Base-by-base conservation (phyloP, 2,888 invertebrate species). In the Flabesymbios commensalis region DNA sequence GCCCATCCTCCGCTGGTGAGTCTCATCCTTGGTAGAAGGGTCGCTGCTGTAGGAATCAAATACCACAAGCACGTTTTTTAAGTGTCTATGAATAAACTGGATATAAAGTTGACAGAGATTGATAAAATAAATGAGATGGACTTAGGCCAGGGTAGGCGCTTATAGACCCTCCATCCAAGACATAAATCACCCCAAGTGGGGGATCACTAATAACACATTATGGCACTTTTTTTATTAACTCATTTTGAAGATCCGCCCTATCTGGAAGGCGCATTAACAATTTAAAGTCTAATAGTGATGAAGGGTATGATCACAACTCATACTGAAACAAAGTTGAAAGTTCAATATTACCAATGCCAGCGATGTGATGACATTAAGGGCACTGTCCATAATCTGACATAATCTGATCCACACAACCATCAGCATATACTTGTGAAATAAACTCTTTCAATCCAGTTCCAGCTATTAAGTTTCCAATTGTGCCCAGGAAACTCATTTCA, bases 401-500 rank as follows among this genome's bases (percentile, higher is more conserved):
- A n/a, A n/a, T n/a, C n/a, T n/a, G n/a, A n/a, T n/a, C 45, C 45
- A 45, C 45, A 45, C 45, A 17, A 10, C 45, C 45, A 14, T 45
- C 19, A 45, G 45, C 45, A 10, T 45, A 45, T 45, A 45, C 22
- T 7, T 45, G 19, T 45, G 45, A 45, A 7, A 10, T 45, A 19
- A 10, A 17, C 45, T 45, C 10, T 19, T 45, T 45, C 7, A 45
- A 22, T 22, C 45, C 45, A 45, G 45, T 17, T 45, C 45, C 45
- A 45, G 45, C 45, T 19, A 45, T 45, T 17, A 45, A 14, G 45
- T 22, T 17, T 45, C 45, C 19, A 19, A 19, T 19, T 45, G 45
- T 17, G 22, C 45, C 45, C 7, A 45, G 45, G 45, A 45, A 45
- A 45, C 45, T 45, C 45, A 45, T 45, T 22, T 45, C 45, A 17